These are phyloP conservation scores for Astropecten irregularis DNA, from an alignment of 53 echinoderm and acorn worm species.

Conservation along the genomic window DNA sequence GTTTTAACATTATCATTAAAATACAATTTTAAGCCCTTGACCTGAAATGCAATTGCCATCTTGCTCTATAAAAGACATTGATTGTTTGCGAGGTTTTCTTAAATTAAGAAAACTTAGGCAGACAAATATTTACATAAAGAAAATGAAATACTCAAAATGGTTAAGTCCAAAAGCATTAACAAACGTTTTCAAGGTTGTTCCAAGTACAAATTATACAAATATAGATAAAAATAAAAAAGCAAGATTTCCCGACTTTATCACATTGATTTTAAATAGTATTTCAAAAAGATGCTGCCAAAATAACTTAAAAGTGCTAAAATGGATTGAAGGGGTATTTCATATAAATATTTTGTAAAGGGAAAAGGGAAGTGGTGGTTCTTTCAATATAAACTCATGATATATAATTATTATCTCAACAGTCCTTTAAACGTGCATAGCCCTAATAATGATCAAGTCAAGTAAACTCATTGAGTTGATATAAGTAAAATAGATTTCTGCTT, in stretches of 20 bases:
- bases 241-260: conserved; percentile 15
- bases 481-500: not conserved
- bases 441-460: too few species aligned
- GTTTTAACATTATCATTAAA: too few species aligned
- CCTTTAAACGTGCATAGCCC: too few species aligned
- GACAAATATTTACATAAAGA: conserved; percentile 24
- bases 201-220: conserved; percentile 49
- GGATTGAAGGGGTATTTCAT: not conserved
- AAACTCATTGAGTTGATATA: too few species aligned
- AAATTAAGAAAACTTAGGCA: too few species aligned
- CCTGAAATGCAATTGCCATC: too few species aligned
- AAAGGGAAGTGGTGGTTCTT: conserved; percentile 19
- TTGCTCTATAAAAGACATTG: too few species aligned
- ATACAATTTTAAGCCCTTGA: too few species aligned
- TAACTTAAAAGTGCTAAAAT: not conserved
- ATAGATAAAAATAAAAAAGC: conserved; percentile 6
- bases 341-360: not conserved
- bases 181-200: too few species aligned
- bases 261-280: not conserved
- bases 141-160: too few species aligned
- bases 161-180: not conserved
- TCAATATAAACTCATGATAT: not conserved
- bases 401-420: too few species aligned
- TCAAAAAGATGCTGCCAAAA: not conserved
- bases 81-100: too few species aligned